These are phyloP conservation scores for Apus apus DNA, from an alignment of 2,113 vertebrate species.

Conservation along the genomic window DNA sequence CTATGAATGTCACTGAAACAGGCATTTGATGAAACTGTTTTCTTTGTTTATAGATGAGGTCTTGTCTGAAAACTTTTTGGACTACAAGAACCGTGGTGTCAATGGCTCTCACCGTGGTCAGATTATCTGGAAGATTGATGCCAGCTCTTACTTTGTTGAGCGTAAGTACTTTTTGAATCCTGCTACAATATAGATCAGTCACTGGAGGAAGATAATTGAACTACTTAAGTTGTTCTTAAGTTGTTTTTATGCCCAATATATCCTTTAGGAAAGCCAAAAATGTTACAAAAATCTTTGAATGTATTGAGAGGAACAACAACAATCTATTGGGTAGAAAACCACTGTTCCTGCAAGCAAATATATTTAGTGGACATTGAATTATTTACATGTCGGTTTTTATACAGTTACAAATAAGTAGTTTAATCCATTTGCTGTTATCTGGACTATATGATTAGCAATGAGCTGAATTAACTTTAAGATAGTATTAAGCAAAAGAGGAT, in stretches of 20 bases:
- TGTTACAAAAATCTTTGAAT: background rate
- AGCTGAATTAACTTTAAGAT: background rate
- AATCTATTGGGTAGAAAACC: background rate
- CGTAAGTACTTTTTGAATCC: slow-evolving; percentile 78
- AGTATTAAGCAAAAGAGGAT: background rate
- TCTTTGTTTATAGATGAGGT: slow-evolving; percentile 84
- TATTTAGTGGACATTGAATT: background rate
- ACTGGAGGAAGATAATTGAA: background rate
- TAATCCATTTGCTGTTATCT: background rate
- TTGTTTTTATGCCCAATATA: background rate
- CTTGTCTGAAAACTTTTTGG: slow-evolving; percentile 95
- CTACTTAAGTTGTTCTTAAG: background rate
- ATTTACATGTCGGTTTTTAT: background rate
- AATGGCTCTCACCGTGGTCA: slow-evolving; percentile 95
- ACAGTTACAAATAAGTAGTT: background rate
- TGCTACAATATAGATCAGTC: background rate
- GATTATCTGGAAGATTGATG: slow-evolving; percentile 97
- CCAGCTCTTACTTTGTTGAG: slow-evolving; percentile 88
- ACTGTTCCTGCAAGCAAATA: background rate
- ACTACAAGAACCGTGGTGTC: slow-evolving; percentile 97
- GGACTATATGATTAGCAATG: background rate
- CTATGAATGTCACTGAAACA: background rate
- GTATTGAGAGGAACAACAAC: background rate
- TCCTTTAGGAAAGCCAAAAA: background rate
- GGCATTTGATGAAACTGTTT: background rate